Percentiles rank a stretch among this genome's conserved stretches.
Evolutionary conservation across 2,113 vertebrate species (phyloP).

Genomic region (Glareola pratincola): DNA sequence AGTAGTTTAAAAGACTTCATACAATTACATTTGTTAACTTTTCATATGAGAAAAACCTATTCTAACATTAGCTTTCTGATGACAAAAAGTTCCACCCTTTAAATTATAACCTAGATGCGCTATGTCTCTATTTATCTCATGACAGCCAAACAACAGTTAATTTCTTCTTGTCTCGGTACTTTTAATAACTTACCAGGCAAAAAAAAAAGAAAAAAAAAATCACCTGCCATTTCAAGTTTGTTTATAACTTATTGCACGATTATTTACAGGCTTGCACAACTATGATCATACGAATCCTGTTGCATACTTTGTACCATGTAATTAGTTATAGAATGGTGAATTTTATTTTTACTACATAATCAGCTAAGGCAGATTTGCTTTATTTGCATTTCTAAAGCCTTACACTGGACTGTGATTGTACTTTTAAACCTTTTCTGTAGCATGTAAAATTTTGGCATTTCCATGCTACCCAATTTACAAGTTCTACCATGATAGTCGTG

Average conservation of each 20-base stretch:
- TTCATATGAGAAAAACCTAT: background rate
- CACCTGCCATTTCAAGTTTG: background rate
- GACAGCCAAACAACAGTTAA: background rate
- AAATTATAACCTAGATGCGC: background rate
- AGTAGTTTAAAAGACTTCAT: background rate
- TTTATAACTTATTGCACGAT: background rate
- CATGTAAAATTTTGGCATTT: background rate
- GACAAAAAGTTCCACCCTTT: background rate
- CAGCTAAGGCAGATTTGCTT: background rate
- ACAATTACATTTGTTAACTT: background rate
- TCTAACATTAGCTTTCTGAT: background rate
- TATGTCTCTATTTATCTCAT: background rate
- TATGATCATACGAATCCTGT: background rate
- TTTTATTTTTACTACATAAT: background rate
- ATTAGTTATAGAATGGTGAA: background rate
- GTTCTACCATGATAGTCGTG: background rate
- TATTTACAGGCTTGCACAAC: background rate
- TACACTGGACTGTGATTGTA: background rate
- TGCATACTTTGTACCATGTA: background rate
- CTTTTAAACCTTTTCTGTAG: background rate
- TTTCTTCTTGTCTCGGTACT: background rate
- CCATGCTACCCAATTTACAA: background rate
- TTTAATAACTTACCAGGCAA: background rate
- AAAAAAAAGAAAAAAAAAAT: background rate
- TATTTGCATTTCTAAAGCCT: background rate